Evolutionary conservation across 2,113 vertebrate genomes (phyloP).

Genomic region (Heterotilapia buettikoferi): DNA sequence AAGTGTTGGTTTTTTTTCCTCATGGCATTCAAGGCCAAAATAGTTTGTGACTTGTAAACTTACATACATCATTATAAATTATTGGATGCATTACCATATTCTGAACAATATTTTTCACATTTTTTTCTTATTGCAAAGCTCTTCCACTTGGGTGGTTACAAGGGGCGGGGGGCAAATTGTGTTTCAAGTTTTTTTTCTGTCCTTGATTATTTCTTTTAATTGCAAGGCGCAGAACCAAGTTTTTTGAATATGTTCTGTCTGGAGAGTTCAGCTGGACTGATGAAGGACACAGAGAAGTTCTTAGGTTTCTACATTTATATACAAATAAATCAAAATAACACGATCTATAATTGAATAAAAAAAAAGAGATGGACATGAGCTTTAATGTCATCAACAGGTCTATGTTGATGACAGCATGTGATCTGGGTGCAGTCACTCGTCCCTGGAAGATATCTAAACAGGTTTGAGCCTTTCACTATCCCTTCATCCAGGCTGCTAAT

Average conservation of each 20-base stretch:
- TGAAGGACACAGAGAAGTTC: constrained; percentile 68
- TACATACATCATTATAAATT: not conserved
- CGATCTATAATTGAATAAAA: not conserved
- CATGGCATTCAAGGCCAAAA: not conserved
- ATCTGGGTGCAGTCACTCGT: constrained; percentile 97
- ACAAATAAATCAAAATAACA: not conserved
- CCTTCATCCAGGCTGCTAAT: not conserved
- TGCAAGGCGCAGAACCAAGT: constrained; percentile 68
- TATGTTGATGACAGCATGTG: constrained; percentile 98
- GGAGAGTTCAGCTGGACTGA: constrained; percentile 72
- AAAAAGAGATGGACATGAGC: not conserved
- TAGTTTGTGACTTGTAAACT: not conserved
- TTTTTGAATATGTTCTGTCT: constrained; percentile 70
- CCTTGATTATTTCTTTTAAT: constrained; percentile 21
- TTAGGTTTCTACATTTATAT: constrained; percentile 54
- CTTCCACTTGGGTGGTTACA: not conserved
- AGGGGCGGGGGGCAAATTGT: not conserved
- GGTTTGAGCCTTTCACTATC: constrained; percentile 69
- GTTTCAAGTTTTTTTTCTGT: not conserved
- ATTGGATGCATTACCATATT: not conserved
- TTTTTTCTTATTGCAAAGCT: not conserved
- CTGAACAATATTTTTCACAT: not conserved
- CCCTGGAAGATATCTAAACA: constrained; percentile 98
- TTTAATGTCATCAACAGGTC: constrained; percentile 76
- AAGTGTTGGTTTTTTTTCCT: constrained; percentile 13